phyloP scores from a whole-genome alignment of 2,797 vertebrate species.

The Choloepus didactylus region DNA sequence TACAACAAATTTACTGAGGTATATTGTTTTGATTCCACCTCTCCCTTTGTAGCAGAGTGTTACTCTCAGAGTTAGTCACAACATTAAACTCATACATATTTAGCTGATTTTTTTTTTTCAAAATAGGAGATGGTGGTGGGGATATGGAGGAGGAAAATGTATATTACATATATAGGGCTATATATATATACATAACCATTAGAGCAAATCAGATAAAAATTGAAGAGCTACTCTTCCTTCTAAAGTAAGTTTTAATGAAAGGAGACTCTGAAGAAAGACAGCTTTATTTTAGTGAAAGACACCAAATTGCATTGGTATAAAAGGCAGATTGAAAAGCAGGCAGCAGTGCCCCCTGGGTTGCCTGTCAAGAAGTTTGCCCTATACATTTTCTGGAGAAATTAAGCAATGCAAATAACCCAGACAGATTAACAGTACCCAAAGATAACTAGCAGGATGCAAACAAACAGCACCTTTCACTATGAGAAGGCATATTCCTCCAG shows the following conservation, averaged over 20 bases:
- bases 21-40: background rate
- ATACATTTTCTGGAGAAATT: conserved; percentile 57
- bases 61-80: background rate
- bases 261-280: background rate
- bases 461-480: conserved; percentile 52
- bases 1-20: background rate
- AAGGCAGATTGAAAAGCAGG: conserved; percentile 22
- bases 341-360: conserved; percentile 12
- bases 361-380: conserved; percentile 26
- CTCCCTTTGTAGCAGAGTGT: background rate
- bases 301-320: background rate
- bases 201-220: background rate
- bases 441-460: conserved; percentile 72
- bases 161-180: background rate
- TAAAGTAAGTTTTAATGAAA: conserved; percentile 17
- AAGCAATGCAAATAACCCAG: conserved; percentile 72
- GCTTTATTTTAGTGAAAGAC: background rate
- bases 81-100: background rate
- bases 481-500: conserved; percentile 66
- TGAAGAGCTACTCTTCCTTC: background rate
- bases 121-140: background rate
- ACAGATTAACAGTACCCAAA: conserved; percentile 52
- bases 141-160: background rate
- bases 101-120: background rate
- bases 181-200: background rate